Evolutionary conservation across 2,113 vertebrate species (phyloP), one percentile per base, ranked within the genome.

Genomic region (Grammomys dolichurus): DNA sequence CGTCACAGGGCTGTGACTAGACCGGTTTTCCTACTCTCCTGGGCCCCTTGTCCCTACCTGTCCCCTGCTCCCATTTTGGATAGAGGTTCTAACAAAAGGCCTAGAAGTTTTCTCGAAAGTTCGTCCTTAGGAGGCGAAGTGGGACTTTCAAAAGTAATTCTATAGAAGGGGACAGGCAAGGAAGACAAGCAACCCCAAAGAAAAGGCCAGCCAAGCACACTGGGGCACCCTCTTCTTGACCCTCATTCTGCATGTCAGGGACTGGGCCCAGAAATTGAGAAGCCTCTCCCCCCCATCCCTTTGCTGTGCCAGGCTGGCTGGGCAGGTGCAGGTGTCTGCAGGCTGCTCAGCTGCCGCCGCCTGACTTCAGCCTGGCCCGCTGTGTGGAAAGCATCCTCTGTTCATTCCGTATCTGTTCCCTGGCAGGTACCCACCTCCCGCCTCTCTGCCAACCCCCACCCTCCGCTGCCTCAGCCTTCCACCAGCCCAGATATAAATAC

Each of bases 401-500:
- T 95, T 97, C 97, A 84, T 70, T 76, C 28, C 13, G 0, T 43
- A 0, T 48, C 58, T 4, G 60, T 33, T 26, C 88, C 95, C 88
- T 58, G 51, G 73, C 92, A 76, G 91, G 95, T 70, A 3, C 72
- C 82, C 0, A 11, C 24, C n/a, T 75, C 1, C 22, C 4, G 6
- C 9, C 14, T 33, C 95, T n/a, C 78, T 88, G 95, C 91, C 91
- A 86, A 11, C 36, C 43, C 77, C 43, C 72, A 13, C 51, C 82
- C 75, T 63, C 33, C 1, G 1, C n/a, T 7, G 36, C 72, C 65
- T 65, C 54, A 58, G 80, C 51, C 86, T 51, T 58, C 17, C 9
- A 10, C 58, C 94, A 69, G 92, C 84, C 58, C 14, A 2, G 89
- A 72, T 91, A 96, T 97, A 97, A 98, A 97, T 98, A 97, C 95